These are phyloP conservation scores for Incurvaria masculella DNA, from an alignment of 2,888 invertebrate genomes.

Conservation along the genomic window DNA sequence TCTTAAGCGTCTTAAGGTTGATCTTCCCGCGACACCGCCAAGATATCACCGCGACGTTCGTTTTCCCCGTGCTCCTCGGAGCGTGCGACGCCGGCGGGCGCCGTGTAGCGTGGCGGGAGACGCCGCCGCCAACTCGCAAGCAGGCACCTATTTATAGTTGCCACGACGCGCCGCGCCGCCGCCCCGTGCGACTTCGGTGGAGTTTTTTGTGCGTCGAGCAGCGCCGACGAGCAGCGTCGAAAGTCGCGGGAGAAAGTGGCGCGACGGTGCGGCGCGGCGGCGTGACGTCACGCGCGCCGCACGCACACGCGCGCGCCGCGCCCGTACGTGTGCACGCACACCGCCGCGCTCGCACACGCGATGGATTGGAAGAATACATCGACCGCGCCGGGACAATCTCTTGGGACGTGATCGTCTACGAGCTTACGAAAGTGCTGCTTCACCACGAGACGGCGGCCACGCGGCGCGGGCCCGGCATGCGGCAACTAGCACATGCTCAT, in stretches of 20 bases:
- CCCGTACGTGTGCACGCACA: slow-evolving; percentile 28
- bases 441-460: too few species aligned
- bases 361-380: too few species aligned
- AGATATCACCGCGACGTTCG: too few species aligned
- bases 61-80: too few species aligned
- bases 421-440: too few species aligned
- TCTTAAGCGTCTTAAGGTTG: too few species aligned
- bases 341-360: slow-evolving; percentile 10
- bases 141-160: slow-evolving; percentile 38
- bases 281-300: slow-evolving; percentile 37
- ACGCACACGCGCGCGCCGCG: slow-evolving; percentile 35
- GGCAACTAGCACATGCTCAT: slow-evolving; percentile 1
- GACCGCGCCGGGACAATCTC: too few species aligned
- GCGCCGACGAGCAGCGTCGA: slow-evolving; percentile 46
- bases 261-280: slow-evolving; percentile 32
- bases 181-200: too few species aligned
- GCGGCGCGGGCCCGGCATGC: too few species aligned
- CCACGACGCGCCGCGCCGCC: slow-evolving; percentile 35
- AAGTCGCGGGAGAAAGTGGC: slow-evolving; percentile 57
- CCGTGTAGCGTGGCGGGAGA: slow-evolving; percentile 36
- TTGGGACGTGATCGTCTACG: too few species aligned
- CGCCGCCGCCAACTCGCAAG: slow-evolving; percentile 28
- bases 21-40: too few species aligned
- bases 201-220: slow-evolving; percentile 32
- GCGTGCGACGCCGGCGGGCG: slow-evolving; percentile 16